phyloP scores from a whole-genome alignment of 2,888 invertebrate species.

The Coenonympha glycerion region DNA sequence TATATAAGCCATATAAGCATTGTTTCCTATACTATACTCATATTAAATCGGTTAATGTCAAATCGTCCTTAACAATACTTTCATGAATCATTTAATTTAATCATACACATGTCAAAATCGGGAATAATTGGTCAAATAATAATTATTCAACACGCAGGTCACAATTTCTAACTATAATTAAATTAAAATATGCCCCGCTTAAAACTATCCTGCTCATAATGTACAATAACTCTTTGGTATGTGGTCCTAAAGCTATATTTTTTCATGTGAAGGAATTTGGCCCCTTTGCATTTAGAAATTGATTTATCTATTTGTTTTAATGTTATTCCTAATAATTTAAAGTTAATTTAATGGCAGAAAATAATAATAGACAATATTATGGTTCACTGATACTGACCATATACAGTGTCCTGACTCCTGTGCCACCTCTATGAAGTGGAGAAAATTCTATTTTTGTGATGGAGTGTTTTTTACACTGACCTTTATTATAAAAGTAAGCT shows the following conservation, averaged over 20 bases:
- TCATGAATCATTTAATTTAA: constrained; percentile 35
- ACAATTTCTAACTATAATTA: constrained; percentile 60
- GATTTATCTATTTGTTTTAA: constrained; percentile 9
- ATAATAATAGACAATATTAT: not conserved
- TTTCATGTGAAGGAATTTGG: constrained; percentile 53
- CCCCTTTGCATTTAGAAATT: constrained; percentile 49
- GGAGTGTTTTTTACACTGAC: too few species aligned
- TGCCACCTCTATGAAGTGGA: too few species aligned
- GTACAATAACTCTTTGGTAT: constrained; percentile 75
- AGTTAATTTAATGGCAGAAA: not conserved
- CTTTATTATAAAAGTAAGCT: too few species aligned
- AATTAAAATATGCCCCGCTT: constrained; percentile 64
- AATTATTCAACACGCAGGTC: constrained; percentile 58
- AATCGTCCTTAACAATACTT: constrained; percentile 6
- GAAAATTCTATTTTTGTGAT: too few species aligned
- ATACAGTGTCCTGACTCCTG: too few species aligned
- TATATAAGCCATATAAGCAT: too few species aligned
- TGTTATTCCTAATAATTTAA: not conserved
- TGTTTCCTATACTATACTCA: too few species aligned
- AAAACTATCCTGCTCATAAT: constrained; percentile 61
- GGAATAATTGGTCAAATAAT: constrained; percentile 62
- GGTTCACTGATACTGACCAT: too few species aligned
- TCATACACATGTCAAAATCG: constrained; percentile 40
- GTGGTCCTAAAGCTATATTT: constrained; percentile 69
- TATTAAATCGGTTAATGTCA: not conserved